Conservation (phyloP, 2,113 vertebrate genomes). For the Oncorhynchus masou region DNA sequence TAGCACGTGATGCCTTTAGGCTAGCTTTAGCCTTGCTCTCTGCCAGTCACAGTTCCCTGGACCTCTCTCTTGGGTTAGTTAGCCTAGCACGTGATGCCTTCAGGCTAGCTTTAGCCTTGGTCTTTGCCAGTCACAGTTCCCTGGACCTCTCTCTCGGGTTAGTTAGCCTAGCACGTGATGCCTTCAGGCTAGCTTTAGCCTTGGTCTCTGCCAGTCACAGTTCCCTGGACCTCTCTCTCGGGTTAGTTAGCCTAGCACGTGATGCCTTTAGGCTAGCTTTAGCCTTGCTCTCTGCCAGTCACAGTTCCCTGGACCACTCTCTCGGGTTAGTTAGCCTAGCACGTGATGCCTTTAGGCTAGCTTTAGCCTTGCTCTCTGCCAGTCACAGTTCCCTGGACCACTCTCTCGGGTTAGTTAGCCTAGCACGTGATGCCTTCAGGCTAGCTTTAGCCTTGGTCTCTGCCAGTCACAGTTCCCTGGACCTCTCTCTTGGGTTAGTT, state of each 20-base stretch:
- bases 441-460: slow-evolving; percentile 3
- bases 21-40: slow-evolving; percentile 2
- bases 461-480: background rate
- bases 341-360: background rate
- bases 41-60: background rate
- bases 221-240: background rate
- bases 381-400: background rate
- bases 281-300: background rate
- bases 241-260: background rate
- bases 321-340: no score
- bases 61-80: no score
- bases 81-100: background rate
- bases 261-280: slow-evolving; percentile 1
- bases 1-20: background rate
- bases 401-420: no score
- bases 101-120: slow-evolving; percentile 5
- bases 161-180: background rate
- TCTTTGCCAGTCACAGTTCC: background rate
- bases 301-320: background rate
- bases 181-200: slow-evolving; percentile 3
- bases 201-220: background rate
- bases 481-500: no score
- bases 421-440: background rate
- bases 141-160: background rate
- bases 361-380: slow-evolving; percentile 1